A percentile compares a stretch with the other conserved stretches of the same genome.
Conservation (phyloP, 2,888 invertebrate species). For the Apantesis nais region DNA sequence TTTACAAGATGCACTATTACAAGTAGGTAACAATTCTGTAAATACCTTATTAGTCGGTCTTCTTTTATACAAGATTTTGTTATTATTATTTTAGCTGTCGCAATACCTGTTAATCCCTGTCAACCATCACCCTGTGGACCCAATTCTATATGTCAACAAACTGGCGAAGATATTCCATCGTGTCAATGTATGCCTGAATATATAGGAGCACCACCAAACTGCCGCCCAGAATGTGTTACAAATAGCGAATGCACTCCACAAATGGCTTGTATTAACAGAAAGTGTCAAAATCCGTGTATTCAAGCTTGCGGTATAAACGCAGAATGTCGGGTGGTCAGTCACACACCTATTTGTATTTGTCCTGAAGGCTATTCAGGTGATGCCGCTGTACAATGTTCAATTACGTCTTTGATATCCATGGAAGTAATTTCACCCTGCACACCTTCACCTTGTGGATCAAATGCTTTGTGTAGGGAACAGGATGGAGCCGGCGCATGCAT, state of each 20-base stretch:
- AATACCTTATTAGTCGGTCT: neutral
- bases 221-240: conserved; percentile 90
- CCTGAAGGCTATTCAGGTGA: conserved; percentile 89
- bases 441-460: conserved; percentile 87
- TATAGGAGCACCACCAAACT: conserved; percentile 89
- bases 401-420: conserved; percentile 53
- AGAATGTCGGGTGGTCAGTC: conserved; percentile 91
- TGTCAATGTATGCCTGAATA: conserved; percentile 89
- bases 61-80: neutral
- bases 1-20: conserved; percentile 86
- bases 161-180: conserved; percentile 86
- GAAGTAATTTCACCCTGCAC: conserved; percentile 83
- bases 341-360: conserved; percentile 90
- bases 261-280: conserved; percentile 90
- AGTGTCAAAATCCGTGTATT: conserved; percentile 91
- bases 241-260: conserved; percentile 89
- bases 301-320: conserved; percentile 91
- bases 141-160: conserved; percentile 87
- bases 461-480: conserved; percentile 87
- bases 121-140: conserved; percentile 92
- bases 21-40: conserved; percentile 69
- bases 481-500: conserved; percentile 87
- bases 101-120: conserved; percentile 86
- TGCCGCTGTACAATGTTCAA: conserved; percentile 88
- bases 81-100: conserved; percentile 57